phyloP scores from a whole-genome alignment of 2,888 invertebrate species.

The Scaptomyza cyrtandrae region DNA sequence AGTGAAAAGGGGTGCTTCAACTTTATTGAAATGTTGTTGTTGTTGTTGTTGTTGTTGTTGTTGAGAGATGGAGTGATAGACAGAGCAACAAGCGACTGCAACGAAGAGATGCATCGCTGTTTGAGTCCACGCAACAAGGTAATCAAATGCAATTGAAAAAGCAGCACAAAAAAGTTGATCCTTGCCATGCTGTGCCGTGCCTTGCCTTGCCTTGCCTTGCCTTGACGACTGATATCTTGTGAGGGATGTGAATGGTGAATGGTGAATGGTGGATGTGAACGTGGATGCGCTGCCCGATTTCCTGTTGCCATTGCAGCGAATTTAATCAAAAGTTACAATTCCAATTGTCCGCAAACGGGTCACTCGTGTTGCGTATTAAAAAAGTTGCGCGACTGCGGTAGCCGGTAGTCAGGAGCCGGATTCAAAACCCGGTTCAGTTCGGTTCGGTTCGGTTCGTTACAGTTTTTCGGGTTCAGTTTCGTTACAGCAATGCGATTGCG shows the following conservation, averaged over 20 bases:
- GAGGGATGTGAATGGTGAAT: background rate
- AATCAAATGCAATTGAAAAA: constrained; percentile 79
- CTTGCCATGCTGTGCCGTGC: constrained; percentile 38
- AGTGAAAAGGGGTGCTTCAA: constrained; percentile 12
- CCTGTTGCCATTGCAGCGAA: constrained; percentile 76
- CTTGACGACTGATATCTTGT: background rate
- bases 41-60: constrained; percentile 17
- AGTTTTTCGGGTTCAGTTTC: constrained; percentile 2
- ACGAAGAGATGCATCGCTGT: constrained; percentile 21
- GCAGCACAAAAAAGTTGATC: constrained; percentile 72
- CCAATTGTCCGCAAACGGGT: constrained; percentile 81
- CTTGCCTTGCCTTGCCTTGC: constrained; percentile 13
- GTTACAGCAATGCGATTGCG: background rate
- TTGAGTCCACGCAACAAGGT: constrained; percentile 69
- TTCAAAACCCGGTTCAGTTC: background rate
- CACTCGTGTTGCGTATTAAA: constrained; percentile 80
- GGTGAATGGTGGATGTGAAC: background rate
- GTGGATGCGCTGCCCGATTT: constrained; percentile 39
- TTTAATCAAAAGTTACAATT: constrained; percentile 82
- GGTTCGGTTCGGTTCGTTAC: constrained; percentile 2
- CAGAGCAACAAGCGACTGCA: constrained; percentile 45
- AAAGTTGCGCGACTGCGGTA: constrained; percentile 62
- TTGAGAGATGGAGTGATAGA: constrained; percentile 7
- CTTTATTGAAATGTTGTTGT: constrained; percentile 59
- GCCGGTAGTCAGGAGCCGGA: constrained; percentile 4